These are phyloP conservation scores for Gibbula magus DNA, from an alignment of 2,888 invertebrate genomes.

Conservation along the genomic window DNA sequence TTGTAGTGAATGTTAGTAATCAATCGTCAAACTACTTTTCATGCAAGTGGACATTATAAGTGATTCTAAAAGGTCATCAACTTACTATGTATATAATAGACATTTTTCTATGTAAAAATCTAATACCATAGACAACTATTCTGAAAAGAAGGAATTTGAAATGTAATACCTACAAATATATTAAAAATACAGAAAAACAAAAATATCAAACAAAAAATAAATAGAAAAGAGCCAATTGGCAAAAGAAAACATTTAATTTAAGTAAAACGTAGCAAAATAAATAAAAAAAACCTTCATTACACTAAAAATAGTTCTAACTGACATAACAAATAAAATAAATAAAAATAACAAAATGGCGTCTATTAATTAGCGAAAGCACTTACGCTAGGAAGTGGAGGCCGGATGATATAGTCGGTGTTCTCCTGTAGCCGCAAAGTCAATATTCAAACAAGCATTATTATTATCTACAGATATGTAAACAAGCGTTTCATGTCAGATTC, in stretches of 20 bases:
- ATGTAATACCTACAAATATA: background rate
- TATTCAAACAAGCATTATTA: background rate
- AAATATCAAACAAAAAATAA: no score
- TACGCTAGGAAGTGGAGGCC: conserved; percentile 13
- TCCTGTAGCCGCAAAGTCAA: conserved; percentile 33
- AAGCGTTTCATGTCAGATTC: no score
- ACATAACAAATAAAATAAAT: background rate
- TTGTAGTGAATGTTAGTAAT: background rate
- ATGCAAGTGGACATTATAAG: no score
- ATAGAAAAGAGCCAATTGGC: no score
- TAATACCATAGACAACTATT: background rate
- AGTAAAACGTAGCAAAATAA: background rate
- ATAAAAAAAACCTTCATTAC: background rate
- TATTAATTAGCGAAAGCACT: background rate
- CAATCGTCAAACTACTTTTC: background rate
- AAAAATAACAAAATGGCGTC: no score
- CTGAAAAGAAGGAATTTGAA: background rate
- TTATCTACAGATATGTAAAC: no score
- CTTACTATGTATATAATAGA: no score
- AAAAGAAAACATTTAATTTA: no score
- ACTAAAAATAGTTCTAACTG: background rate
- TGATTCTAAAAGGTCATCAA: background rate
- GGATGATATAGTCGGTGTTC: conserved; percentile 31
- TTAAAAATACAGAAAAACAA: background rate
- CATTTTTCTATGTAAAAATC: no score